phyloP scores from a whole-genome alignment of 1,140 invertebrate species.

The Lordiphosa stackelbergi region DNA sequence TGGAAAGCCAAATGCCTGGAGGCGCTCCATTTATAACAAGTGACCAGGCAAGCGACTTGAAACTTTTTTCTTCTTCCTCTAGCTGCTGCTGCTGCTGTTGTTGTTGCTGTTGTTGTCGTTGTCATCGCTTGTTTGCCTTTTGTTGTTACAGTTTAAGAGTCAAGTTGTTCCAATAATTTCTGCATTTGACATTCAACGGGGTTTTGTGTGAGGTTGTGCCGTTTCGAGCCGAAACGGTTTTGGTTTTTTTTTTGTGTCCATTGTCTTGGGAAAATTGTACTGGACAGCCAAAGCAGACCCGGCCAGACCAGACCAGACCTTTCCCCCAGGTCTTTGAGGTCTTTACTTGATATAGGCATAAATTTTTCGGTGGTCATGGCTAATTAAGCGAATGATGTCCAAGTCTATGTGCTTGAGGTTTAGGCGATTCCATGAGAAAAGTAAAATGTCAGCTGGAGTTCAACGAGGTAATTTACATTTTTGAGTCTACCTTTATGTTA shows the following conservation, averaged over 20 bases:
- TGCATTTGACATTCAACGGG: conserved; percentile 71
- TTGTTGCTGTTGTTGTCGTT: conserved; percentile 20
- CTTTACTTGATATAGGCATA: conserved; percentile 25
- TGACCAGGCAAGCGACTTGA: conserved; percentile 32
- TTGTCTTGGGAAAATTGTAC: conserved; percentile 29
- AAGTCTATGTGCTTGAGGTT: background rate
- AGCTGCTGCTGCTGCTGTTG: too few species aligned
- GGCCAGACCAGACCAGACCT: background rate
- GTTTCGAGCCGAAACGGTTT: conserved; percentile 38
- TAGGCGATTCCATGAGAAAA: too few species aligned
- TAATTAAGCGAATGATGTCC: conserved; percentile 43
- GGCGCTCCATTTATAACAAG: conserved; percentile 74
- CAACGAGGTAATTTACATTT: too few species aligned
- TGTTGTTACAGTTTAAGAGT: conserved; percentile 57
- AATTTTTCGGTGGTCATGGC: conserved; percentile 14
- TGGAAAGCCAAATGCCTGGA: conserved; percentile 61
- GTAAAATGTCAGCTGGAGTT: too few species aligned
- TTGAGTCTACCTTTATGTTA: too few species aligned
- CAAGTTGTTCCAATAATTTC: conserved; percentile 71
- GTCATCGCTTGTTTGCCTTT: conserved; percentile 13
- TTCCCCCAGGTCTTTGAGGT: conserved; percentile 3
- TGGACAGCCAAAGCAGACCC: too few species aligned
- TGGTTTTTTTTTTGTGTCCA: conserved; percentile 22
- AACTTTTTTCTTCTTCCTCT: conserved; percentile 23
- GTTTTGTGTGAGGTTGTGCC: conserved; percentile 32